Base-by-base conservation (phyloP, 2,888 invertebrate species). In the Disparrhopalites patrizii region DNA sequence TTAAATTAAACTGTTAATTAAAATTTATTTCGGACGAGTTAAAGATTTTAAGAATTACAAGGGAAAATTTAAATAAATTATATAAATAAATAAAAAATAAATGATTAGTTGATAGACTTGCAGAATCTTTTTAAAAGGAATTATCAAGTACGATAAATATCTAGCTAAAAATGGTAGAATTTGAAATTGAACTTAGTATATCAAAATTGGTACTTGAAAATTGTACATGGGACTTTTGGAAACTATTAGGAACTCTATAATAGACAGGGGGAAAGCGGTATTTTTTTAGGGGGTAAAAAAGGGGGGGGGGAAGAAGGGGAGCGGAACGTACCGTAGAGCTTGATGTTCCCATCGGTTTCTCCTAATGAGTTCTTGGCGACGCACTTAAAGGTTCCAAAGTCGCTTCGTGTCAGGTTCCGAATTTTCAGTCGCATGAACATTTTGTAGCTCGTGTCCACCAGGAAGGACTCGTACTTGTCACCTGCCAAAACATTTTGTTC, bases 261-360 rank as follows among this genome's bases (percentile, higher is more conserved):
- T 13, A 55, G 47, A 47, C 23, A 7, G 30, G 28, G 20, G 27
- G 15, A 13, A 27, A 57, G 57, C 27, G n/a, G 15, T 10, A 7
- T 47, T 31, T 15, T 31, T 15, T 5, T 33, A 28, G 50, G 33
- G 38, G 62, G 30, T 52, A 18, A 55, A 50, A 33, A 7, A 43
- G 50, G 31, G n/a, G 13, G 28, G 51, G 64, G n/a, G 25, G 25
- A 50, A 54, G 38, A n/a, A 55, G 33, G 25, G 20, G 18, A 55
- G 23, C 8, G 33, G 18, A 56, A 64, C 74, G 83, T 82, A 92
- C 93, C 91, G 81, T 93, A 91, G 72, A 93, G 83, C 80, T 90
- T 90, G 78, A 93, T 93, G 76, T 90, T 86, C 55, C 93, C 92
- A 80, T 92, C 92, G 43, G 93, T 93, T 80, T 91, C 91, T 40